These are phyloP conservation scores for Euglossa dilemma DNA, from an alignment of 1,140 invertebrate species.

Conservation along the genomic window DNA sequence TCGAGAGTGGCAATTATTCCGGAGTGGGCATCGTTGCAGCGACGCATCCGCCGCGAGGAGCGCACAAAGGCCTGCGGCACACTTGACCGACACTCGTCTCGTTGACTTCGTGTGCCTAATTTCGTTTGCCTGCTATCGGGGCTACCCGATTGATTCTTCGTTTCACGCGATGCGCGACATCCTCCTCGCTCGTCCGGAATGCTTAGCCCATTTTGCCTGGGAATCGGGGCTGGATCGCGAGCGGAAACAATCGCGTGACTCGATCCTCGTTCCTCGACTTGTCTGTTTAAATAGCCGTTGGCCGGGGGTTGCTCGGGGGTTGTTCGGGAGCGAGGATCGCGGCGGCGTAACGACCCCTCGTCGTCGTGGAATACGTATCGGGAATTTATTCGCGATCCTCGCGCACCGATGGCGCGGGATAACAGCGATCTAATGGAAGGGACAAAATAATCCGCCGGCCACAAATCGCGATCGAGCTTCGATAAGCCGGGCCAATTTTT, in stretches of 20 bases:
- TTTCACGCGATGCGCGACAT: background rate
- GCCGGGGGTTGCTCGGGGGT: too few species aligned
- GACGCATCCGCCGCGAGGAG: background rate
- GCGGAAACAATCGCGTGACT: conserved; percentile 1
- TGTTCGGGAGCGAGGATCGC: too few species aligned
- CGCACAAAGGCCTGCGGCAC: background rate
- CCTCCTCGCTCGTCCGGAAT: conserved; percentile 12
- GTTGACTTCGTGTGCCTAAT: background rate
- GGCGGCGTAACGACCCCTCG: too few species aligned
- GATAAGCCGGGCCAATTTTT: background rate
- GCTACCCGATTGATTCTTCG: background rate
- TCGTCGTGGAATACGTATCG: too few species aligned
- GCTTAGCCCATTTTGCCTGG: background rate
- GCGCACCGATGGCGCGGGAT: background rate
- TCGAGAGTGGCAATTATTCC: conserved; percentile 14
- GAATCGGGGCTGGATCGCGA: conserved; percentile 4
- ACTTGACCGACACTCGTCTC: conserved; percentile 9
- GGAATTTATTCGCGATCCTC: too few species aligned
- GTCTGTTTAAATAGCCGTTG: too few species aligned
- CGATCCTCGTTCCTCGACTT: background rate
- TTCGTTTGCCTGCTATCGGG: background rate
- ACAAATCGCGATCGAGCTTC: background rate
- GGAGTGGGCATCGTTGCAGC: background rate
- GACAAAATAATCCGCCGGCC: background rate
- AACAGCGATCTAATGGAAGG: background rate